A percentile compares a stretch with the other conserved stretches of the same genome.
These are phyloP conservation scores for Halictus rubicundus DNA, from an alignment of 1,140 invertebrate genomes.

Conservation along the genomic window DNA sequence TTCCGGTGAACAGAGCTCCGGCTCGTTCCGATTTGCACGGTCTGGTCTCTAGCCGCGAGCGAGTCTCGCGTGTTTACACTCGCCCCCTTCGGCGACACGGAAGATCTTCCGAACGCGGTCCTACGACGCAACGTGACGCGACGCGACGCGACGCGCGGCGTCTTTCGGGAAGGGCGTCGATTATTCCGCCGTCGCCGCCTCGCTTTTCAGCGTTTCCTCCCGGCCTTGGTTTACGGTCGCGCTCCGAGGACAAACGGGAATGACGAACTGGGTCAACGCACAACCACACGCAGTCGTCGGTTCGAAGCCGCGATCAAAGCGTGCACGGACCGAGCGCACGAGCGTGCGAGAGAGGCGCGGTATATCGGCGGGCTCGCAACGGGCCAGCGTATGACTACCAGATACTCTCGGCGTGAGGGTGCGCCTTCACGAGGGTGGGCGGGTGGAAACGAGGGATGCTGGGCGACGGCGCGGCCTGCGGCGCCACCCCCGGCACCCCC, in stretches of 20 bases:
- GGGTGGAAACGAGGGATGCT: slow-evolving; percentile 76
- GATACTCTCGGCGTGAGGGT: slow-evolving; percentile 75
- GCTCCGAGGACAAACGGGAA: not conserved
- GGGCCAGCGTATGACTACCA: slow-evolving; percentile 79
- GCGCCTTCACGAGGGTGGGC: slow-evolving; percentile 72
- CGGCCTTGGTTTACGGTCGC: no score
- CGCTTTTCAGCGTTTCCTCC: no score
- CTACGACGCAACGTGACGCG: no score
- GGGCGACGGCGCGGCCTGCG: slow-evolving; percentile 79
- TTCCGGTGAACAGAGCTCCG: not conserved
- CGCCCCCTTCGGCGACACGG: no score
- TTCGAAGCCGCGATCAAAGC: slow-evolving; percentile 16
- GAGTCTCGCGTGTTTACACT: not conserved
- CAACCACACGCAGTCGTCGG: slow-evolving; percentile 5
- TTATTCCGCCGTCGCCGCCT: no score
- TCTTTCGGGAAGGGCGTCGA: no score
- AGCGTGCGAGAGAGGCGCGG: slow-evolving; percentile 50
- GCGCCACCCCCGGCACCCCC: slow-evolving; percentile 73
- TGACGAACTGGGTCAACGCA: slow-evolving; percentile 25
- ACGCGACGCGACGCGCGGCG: no score
- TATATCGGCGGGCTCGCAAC: slow-evolving; percentile 71
- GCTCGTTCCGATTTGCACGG: not conserved
- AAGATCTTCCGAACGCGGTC: no score
- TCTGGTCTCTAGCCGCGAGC: not conserved
- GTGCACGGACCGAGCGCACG: slow-evolving; percentile 19